Base-by-base conservation (phyloP, 2,113 vertebrate species). In the Atractosteus spatula region DNA sequence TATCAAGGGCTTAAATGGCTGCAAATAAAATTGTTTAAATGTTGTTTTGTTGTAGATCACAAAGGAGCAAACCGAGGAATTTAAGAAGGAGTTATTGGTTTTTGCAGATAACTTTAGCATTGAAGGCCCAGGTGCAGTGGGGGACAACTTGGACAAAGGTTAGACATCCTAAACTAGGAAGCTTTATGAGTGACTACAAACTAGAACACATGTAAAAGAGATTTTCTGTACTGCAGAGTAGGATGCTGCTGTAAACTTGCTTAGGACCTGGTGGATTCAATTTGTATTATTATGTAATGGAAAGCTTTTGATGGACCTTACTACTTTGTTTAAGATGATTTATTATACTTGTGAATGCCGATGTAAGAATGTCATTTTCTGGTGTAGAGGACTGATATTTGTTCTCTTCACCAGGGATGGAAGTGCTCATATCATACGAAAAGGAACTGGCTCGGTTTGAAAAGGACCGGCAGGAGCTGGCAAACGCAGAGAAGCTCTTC, bases 111-210 rank as follows among this genome's bases (percentile, higher is more conserved):
- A 88, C 59, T 96, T 98, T 71, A 81, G 86, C 44, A 71, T 42
- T 0, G 81, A 94, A 45, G 97, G 97, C 0, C 97, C 97, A 41
- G 96, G 95, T 69, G 87, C 94, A 71, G 93, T 95, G 45, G 96
- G 94, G 3, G 92, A 96, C 7, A 78, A 96, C 84, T 92, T 99
- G 42, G 96, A 98, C 14, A 92, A 87, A 92, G 97, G 97, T 98
- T 77, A 78, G 76, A 57, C 2, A 7, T 54, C 47, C 10, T 51
- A 51, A 51, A 51, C 47, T 51, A 10, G 47, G 47, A 51, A 51
- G 47, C 10, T 51, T 5, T 10, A 51, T 51, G 47, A 51, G 47
- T 0, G 47, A 51, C 5, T 10, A 51, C 5, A 51, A 5, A 5
- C 47, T 10, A 51, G 47, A 51, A 5, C 5, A 51, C 10, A 51